phyloP scores from a whole-genome alignment of 2,113 vertebrate species.

The Thunnus thynnus region DNA sequence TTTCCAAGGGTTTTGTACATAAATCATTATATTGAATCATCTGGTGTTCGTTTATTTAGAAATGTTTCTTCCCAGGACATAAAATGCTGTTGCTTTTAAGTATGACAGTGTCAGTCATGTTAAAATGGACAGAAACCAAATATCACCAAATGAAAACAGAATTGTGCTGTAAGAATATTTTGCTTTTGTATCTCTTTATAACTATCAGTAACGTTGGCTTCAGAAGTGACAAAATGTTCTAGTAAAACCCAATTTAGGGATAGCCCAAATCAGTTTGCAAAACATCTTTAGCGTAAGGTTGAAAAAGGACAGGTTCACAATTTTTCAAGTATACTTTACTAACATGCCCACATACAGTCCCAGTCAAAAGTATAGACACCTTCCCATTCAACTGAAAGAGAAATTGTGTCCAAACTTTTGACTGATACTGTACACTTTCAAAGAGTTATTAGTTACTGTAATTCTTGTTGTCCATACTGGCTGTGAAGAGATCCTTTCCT shows the following conservation, averaged over 20 bases:
- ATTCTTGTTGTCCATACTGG: no score
- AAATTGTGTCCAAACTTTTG: no score
- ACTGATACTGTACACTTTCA: no score
- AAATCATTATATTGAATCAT: constrained; percentile 51
- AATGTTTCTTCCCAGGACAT: neutral
- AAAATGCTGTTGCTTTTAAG: neutral
- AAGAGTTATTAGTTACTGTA: no score
- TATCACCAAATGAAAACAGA: neutral
- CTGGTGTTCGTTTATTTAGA: neutral
- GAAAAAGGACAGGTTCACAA: no score
- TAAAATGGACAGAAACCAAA: neutral
- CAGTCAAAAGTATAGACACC: no score
- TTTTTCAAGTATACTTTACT: no score
- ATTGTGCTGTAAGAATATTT: neutral
- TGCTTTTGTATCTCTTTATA: neutral
- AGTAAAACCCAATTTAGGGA: neutral
- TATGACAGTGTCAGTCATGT: neutral
- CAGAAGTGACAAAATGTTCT: neutral
- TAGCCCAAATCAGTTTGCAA: no score
- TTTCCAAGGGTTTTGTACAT: constrained; percentile 72
- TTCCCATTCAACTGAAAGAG: no score
- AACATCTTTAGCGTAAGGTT: no score
- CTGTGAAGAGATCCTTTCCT: no score
- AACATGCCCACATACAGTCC: no score
- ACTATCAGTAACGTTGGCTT: neutral